Evolutionary conservation across 2,797 vertebrate species (phyloP).

Genomic region (Myotis daubentonii): DNA sequence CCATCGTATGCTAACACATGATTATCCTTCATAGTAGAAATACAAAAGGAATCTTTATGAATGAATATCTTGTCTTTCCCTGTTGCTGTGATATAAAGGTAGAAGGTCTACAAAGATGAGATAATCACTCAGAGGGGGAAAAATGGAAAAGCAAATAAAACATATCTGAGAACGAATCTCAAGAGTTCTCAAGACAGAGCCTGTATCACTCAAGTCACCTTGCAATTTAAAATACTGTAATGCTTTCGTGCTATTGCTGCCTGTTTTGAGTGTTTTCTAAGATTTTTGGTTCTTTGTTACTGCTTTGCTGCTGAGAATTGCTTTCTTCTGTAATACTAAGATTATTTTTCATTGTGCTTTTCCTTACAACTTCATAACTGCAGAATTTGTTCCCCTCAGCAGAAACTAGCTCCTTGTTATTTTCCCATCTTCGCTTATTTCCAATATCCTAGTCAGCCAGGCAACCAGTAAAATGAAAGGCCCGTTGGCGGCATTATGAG

Average conservation of each 20-base stretch:
- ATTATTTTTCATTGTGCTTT: constrained; percentile 77
- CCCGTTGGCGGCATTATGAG: constrained; percentile 72
- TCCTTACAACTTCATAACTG: constrained; percentile 74
- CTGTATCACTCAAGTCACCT: constrained; percentile 24
- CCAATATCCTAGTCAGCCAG: constrained; percentile 71
- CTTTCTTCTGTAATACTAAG: constrained; percentile 61
- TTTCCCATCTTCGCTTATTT: constrained; percentile 79
- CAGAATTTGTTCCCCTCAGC: constrained; percentile 71
- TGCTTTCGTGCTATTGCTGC: constrained; percentile 21
- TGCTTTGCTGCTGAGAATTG: constrained; percentile 57
- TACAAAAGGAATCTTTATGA: constrained; percentile 44
- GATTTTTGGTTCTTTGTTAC: constrained; percentile 41
- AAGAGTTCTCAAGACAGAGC: constrained; percentile 3
- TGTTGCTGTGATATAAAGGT: constrained; percentile 11
- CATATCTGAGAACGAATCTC: background rate
- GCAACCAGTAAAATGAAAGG: constrained; percentile 79
- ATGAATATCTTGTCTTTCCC: constrained; percentile 2
- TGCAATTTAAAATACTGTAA: constrained; percentile 24
- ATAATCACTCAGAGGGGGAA: background rate
- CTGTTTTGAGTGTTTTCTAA: constrained; percentile 61
- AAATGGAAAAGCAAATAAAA: constrained; percentile 43
- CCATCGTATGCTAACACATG: constrained; percentile 1
- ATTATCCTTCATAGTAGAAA: constrained; percentile 7
- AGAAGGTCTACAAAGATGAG: constrained; percentile 24
- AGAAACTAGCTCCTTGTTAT: constrained; percentile 73